Evolutionary conservation across 2,888 invertebrate species (phyloP).

Genomic region (Uropetala carovei): DNA sequence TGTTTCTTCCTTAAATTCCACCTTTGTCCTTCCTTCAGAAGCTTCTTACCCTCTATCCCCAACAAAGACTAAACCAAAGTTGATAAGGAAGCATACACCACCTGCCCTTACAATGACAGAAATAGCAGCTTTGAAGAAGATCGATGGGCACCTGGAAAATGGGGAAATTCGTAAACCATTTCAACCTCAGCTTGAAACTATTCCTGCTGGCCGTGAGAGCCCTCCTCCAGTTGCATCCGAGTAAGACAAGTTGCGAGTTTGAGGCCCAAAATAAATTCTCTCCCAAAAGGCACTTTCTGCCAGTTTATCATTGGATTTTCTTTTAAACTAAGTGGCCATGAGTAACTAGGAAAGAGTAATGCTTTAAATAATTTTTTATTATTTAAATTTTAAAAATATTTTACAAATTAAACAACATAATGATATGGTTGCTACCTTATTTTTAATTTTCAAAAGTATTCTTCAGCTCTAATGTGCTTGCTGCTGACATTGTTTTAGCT

Average conservation of each 20-base stretch:
- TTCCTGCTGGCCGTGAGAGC: constrained; percentile 49
- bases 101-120: constrained; percentile 48
- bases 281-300: too few relatives aligned
- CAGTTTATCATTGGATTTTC: too few relatives aligned
- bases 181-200: constrained; percentile 51
- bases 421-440: too few relatives aligned
- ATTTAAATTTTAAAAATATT: too few relatives aligned
- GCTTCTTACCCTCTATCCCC: not conserved
- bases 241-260: not conserved
- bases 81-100: constrained; percentile 50
- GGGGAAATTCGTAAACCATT: constrained; percentile 45
- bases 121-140: constrained; percentile 54
- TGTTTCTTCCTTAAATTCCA: not conserved
- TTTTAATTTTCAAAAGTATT: too few relatives aligned
- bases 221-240: not conserved
- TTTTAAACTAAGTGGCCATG: too few relatives aligned
- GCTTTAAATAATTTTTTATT: too few relatives aligned
- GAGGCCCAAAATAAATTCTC: too few relatives aligned
- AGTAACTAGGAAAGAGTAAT: too few relatives aligned
- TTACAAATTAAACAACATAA: too few relatives aligned
- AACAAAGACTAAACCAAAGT: constrained; percentile 9
- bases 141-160: not conserved
- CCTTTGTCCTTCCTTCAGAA: not conserved
- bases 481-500: too few relatives aligned
- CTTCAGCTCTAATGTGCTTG: too few relatives aligned